Base-by-base conservation (phyloP, 1,140 invertebrate genomes). In the Wiebesia pumilae region DNA sequence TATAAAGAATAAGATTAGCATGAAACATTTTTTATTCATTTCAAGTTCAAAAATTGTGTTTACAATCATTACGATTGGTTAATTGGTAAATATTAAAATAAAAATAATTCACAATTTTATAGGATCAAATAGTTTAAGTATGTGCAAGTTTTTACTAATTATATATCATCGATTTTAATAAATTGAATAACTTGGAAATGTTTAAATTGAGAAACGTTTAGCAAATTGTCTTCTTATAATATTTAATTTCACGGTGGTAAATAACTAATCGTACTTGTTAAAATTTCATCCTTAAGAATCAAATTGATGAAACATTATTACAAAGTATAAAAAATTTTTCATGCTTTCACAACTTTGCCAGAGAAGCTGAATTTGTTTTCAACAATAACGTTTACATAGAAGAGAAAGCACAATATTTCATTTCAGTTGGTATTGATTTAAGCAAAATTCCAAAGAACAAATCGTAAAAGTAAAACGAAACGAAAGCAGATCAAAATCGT, bases 401-500 rank as follows among this genome's bases (percentile, higher is more conserved):
- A 84, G 47, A 58, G n/a, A 58, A 73, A 83, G 40, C 62, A 71
- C 30, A 4, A 35, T 33, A 35, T 30, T 35, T 14, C 69, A 83
- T 71, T 21, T 24, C 30, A 30, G 30, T 73, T 35, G 27, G 54
- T 73, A 51, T 83, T 58, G 19, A 16, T 14, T 65, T 77, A 75
- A 6, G 3, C 16, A 6, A 38, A 40, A 43, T n/a, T 35, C 54
- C 24, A 73, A 10, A 83, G 58, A 73, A 35, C 35, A 27, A 38
- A 75, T 33, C 43, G 30, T 65, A 75, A 9, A 47, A 21, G 40
- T n/a, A 43, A 78, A 67, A 51, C 79, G 19, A n/a, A 65, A 71
- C 40, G 33, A 85, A 69, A 6, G 24, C 14, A 43, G 67, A 85
- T 81, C 47, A 9, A 81, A 85, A 30, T 30, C 43, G 84, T 85